Percentiles rank a stretch among this genome's conserved stretches.
Conservation (phyloP, 92 coral and sea anemone genomes). For the Phenganax stokvisi region DNA sequence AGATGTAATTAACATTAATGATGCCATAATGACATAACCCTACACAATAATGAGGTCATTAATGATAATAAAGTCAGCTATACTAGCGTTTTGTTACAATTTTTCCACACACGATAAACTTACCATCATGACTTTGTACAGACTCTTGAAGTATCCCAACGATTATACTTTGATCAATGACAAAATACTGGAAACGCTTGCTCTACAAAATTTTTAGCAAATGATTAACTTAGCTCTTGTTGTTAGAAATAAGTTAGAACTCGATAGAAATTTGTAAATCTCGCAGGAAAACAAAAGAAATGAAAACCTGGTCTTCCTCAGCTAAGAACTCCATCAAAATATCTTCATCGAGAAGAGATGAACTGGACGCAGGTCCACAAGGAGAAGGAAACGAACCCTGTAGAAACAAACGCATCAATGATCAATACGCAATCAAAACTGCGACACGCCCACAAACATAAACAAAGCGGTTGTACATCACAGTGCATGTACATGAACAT, state of each 20-base stretch:
- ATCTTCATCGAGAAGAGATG: conserved; percentile 80
- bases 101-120: too few species aligned
- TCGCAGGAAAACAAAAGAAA: background rate
- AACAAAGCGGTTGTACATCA: background rate
- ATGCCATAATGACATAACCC: too few species aligned
- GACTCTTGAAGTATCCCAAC: conserved; percentile 83
- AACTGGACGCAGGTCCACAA: conserved; percentile 85
- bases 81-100: too few species aligned
- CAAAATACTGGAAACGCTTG: conserved; percentile 76
- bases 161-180: conserved; percentile 63
- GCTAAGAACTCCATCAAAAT: conserved; percentile 55
- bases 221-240: background rate
- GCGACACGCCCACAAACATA: background rate
- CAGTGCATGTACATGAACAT: conserved; percentile 8
- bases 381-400: conserved; percentile 96
- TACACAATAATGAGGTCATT: background rate
- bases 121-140: conserved; percentile 62
- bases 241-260: background rate
- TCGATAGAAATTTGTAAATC: too few species aligned
- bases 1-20: too few species aligned
- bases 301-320: conserved; percentile 51
- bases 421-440: background rate
- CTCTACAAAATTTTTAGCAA: conserved; percentile 37
- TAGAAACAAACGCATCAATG: too few species aligned
- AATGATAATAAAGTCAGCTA: background rate